These are phyloP conservation scores for Aspidoscelis tigris DNA, from an alignment of 2,113 vertebrate genomes.

Conservation along the genomic window DNA sequence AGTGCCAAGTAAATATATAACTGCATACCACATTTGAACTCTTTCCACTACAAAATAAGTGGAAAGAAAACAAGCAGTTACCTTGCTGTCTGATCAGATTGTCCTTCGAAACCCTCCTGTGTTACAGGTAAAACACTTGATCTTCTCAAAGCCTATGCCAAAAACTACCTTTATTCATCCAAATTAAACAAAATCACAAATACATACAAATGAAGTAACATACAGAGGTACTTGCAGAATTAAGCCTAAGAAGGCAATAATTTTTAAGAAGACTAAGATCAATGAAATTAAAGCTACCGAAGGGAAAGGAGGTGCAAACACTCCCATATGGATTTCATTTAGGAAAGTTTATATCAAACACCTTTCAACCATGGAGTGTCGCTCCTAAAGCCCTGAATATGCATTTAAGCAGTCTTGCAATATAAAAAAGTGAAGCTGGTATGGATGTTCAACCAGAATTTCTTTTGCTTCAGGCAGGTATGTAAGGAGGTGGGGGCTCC, in stretches of 20 bases:
- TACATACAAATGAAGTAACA: constrained; percentile 47
- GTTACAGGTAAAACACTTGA: constrained; percentile 58
- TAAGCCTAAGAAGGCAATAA: constrained; percentile 67
- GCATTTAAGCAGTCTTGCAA: constrained; percentile 72
- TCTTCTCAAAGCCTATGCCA: constrained; percentile 54
- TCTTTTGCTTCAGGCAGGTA: constrained; percentile 76
- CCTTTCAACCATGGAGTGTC: constrained; percentile 67
- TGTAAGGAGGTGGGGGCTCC: constrained; percentile 91
- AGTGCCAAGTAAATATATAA: constrained; percentile 72
- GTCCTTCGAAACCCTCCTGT: constrained; percentile 72
- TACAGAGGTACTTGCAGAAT: constrained; percentile 61
- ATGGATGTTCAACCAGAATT: constrained; percentile 61
- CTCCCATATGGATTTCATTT: constrained; percentile 64
- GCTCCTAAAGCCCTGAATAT: constrained; percentile 73
- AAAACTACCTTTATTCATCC: constrained; percentile 34
- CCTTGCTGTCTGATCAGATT: constrained; percentile 71
- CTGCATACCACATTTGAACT: constrained; percentile 61
- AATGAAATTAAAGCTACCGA: constrained; percentile 71
- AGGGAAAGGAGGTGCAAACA: constrained; percentile 54
- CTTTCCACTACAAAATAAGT: constrained; percentile 9
- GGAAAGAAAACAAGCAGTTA: constrained; percentile 59
- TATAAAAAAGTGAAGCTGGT: constrained; percentile 76
- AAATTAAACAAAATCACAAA: constrained; percentile 54
- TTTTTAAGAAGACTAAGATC: constrained; percentile 73
- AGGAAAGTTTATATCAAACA: constrained; percentile 71